These are phyloP conservation scores for Venusia cambrica DNA, from an alignment of 2,888 invertebrate genomes.

Conservation along the genomic window DNA sequence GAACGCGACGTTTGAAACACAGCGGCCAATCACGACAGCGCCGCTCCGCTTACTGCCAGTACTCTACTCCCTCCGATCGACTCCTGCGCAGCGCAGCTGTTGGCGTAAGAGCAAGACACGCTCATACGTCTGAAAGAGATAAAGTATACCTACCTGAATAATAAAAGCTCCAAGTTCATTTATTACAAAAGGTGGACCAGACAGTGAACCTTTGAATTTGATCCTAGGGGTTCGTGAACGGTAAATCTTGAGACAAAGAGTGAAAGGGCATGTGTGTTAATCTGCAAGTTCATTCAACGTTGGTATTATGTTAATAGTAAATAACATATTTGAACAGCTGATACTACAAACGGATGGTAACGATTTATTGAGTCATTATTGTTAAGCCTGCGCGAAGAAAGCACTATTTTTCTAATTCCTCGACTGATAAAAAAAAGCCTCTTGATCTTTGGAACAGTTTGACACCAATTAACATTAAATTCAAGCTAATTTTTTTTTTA, in stretches of 20 bases:
- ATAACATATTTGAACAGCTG: constrained; percentile 26
- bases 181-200: constrained; percentile 53
- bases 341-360: constrained; percentile 12
- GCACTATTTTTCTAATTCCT: too few relatives aligned
- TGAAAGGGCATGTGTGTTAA: constrained; percentile 13
- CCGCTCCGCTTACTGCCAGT: constrained; percentile 74
- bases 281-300: constrained; percentile 8
- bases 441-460: too few relatives aligned
- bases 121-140: constrained; percentile 42
- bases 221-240: constrained; percentile 37
- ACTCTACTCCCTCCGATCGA: constrained; percentile 57
- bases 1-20: constrained; percentile 45
- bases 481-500: too few relatives aligned
- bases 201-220: constrained; percentile 45
- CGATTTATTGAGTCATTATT: constrained; percentile 8
- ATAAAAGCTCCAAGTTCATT: constrained; percentile 61
- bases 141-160: constrained; percentile 65
- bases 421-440: too few relatives aligned
- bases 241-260: constrained; percentile 24
- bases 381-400: too few relatives aligned
- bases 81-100: constrained; percentile 67
- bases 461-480: too few relatives aligned
- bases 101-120: constrained; percentile 53
- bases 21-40: constrained; percentile 68
- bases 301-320: constrained; percentile 1